Percentiles rank a stretch among this genome's conserved stretches.
These are phyloP conservation scores for Cremastinae sp. DNA, from an alignment of 2,888 invertebrate genomes.

Conservation along the genomic window DNA sequence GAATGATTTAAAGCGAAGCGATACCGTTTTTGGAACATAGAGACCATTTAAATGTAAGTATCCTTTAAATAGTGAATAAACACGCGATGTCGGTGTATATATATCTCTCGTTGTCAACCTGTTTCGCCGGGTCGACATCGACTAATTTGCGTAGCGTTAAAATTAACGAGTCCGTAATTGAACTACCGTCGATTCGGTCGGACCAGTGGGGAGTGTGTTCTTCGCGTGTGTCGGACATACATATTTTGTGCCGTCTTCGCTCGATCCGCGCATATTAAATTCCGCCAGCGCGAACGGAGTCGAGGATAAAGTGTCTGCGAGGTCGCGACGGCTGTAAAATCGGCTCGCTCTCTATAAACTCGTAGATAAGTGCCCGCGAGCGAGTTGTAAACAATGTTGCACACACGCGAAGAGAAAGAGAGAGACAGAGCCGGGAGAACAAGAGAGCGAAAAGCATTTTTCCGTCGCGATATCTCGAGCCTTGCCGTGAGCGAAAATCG, in stretches of 20 bases:
- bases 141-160: slow-evolving; percentile 33
- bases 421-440: neutral
- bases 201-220: slow-evolving; percentile 2
- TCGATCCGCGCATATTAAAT: slow-evolving; percentile 4
- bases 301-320: slow-evolving; percentile 32
- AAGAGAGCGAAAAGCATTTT: slow-evolving; percentile 19
- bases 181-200: slow-evolving; percentile 25
- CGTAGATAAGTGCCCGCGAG: slow-evolving; percentile 67
- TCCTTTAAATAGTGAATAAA: neutral
- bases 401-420: neutral
- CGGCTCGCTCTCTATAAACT: slow-evolving; percentile 60
- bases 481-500: slow-evolving; percentile 29
- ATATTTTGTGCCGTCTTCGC: slow-evolving; percentile 25
- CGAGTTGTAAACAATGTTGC: slow-evolving; percentile 69
- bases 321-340: slow-evolving; percentile 65
- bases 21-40: slow-evolving; percentile 57
- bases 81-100: neutral
- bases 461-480: slow-evolving; percentile 28
- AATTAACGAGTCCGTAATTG: slow-evolving; percentile 42
- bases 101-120: slow-evolving; percentile 7
- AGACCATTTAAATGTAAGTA: neutral
- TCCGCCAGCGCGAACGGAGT: neutral
- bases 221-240: slow-evolving; percentile 7
- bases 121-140: slow-evolving; percentile 5
- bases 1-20: slow-evolving; percentile 33